These are phyloP conservation scores for Tubiluchus corallicola DNA, from an alignment of 2,888 invertebrate genomes.

Conservation along the genomic window DNA sequence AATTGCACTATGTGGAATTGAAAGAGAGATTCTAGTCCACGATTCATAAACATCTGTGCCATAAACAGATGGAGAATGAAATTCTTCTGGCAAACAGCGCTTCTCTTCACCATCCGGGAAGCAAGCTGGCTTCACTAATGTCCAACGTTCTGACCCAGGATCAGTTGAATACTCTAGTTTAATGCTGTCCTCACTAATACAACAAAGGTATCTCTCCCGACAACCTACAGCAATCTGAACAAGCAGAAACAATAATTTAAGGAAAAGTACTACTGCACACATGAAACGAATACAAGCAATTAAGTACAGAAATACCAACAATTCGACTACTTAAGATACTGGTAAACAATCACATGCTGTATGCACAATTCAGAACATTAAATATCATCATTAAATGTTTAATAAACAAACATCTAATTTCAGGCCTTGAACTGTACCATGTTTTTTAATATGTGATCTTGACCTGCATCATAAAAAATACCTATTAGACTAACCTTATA, in stretches of 20 bases:
- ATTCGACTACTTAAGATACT: too few relatives aligned
- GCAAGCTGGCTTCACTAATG: constrained; percentile 25
- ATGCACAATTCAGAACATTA: too few relatives aligned
- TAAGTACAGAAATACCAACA: not conserved
- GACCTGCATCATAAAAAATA: too few relatives aligned
- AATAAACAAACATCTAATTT: too few relatives aligned
- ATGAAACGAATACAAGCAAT: not conserved
- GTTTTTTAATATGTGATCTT: too few relatives aligned
- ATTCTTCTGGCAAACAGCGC: constrained; percentile 27
- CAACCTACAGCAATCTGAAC: constrained; percentile 28
- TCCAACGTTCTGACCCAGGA: constrained; percentile 22
- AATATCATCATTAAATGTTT: too few relatives aligned
- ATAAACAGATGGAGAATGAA: constrained; percentile 24
- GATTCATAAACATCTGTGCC: constrained; percentile 20
- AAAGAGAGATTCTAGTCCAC: constrained; percentile 28
- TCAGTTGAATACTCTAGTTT: constrained; percentile 26
- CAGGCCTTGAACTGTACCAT: too few relatives aligned
- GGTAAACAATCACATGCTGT: too few relatives aligned
- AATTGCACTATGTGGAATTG: constrained; percentile 25
- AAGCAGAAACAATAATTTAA: not conserved
- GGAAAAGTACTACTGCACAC: not conserved
- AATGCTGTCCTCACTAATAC: constrained; percentile 20
- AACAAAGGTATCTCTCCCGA: constrained; percentile 18
- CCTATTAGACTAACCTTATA: too few relatives aligned
- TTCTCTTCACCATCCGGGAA: constrained; percentile 22